phyloP scores from a whole-genome alignment of 2,888 invertebrate species.

The Brachynemurus nebulosus region DNA sequence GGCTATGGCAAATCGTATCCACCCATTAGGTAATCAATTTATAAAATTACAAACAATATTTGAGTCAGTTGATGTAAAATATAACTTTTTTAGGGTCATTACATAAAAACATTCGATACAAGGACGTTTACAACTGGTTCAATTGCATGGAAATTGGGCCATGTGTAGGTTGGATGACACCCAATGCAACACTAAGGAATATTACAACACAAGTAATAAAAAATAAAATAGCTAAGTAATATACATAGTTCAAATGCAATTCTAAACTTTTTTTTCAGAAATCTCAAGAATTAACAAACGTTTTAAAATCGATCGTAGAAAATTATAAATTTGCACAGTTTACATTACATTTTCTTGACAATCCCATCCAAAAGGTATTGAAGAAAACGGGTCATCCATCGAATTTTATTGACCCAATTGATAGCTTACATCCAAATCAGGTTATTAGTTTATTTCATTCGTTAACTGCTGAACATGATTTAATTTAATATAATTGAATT shows the following conservation, averaged over 20 bases:
- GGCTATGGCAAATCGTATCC: slow-evolving; percentile 28
- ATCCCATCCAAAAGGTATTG: slow-evolving; percentile 22
- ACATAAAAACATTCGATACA: slow-evolving; percentile 31
- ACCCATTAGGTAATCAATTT: no score
- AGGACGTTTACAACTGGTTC: slow-evolving; percentile 33
- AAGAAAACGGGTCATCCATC: slow-evolving; percentile 21
- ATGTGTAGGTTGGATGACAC: slow-evolving; percentile 34
- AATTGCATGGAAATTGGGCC: slow-evolving; percentile 35
- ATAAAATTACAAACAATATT: no score
- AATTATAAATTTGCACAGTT: slow-evolving; percentile 21
- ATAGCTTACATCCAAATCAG: slow-evolving; percentile 26
- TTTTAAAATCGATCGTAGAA: slow-evolving; percentile 21
- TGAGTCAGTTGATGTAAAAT: no score
- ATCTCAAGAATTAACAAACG: slow-evolving; percentile 20
- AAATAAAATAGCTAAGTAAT: not conserved
- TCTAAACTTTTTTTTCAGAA: slow-evolving; percentile 15
- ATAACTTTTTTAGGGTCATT: no score
- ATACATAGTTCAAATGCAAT: not conserved
- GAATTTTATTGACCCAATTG: slow-evolving; percentile 24
- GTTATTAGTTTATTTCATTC: slow-evolving; percentile 15
- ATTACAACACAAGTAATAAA: slow-evolving; percentile 25
- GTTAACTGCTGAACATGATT: not conserved
- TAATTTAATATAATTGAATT: slow-evolving; percentile 10
- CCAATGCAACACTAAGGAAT: slow-evolving; percentile 29
- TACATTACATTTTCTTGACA: slow-evolving; percentile 22